These are phyloP conservation scores for Protonibea diacanthus DNA, from an alignment of 2,797 vertebrate genomes.

Conservation along the genomic window DNA sequence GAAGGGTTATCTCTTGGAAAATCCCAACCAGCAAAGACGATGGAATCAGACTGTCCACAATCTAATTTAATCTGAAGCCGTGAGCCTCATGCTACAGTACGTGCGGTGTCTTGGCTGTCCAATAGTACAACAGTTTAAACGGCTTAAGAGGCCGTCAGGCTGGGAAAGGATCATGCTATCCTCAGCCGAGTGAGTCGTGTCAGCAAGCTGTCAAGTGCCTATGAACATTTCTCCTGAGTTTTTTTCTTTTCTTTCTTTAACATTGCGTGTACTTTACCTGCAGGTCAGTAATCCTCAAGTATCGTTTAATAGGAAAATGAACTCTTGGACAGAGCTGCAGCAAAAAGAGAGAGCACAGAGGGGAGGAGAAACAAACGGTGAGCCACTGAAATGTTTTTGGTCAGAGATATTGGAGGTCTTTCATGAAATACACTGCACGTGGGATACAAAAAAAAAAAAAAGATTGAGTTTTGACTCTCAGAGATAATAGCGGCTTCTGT, in stretches of 20 bases:
- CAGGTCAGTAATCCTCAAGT: conserved; percentile 13
- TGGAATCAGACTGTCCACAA: conserved; percentile 72
- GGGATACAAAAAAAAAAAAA: not conserved
- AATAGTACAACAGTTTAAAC: conserved; percentile 72
- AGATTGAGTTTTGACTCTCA: not conserved
- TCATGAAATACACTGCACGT: not conserved
- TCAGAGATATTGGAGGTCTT: not conserved
- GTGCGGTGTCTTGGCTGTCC: conserved; percentile 56
- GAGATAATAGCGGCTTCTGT: not conserved
- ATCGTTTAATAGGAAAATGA: conserved; percentile 18
- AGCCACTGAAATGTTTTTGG: conserved; percentile 33
- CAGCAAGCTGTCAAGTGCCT: conserved; percentile 55
- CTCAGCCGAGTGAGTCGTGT: conserved; percentile 62
- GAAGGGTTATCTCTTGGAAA: conserved; percentile 51
- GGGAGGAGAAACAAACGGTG: conserved; percentile 44
- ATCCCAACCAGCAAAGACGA: conserved; percentile 67
- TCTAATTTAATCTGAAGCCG: conserved; percentile 80
- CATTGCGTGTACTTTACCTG: conserved; percentile 9
- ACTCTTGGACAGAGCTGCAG: conserved; percentile 32
- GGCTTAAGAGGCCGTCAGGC: conserved; percentile 71
- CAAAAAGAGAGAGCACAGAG: conserved; percentile 11
- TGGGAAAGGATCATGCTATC: conserved; percentile 67
- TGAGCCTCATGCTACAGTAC: conserved; percentile 61
- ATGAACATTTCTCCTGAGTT: conserved; percentile 24
- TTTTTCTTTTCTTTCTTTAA: not conserved